Conservation (phyloP, 2,113 vertebrate species). For the Eulemur macaco region DNA sequence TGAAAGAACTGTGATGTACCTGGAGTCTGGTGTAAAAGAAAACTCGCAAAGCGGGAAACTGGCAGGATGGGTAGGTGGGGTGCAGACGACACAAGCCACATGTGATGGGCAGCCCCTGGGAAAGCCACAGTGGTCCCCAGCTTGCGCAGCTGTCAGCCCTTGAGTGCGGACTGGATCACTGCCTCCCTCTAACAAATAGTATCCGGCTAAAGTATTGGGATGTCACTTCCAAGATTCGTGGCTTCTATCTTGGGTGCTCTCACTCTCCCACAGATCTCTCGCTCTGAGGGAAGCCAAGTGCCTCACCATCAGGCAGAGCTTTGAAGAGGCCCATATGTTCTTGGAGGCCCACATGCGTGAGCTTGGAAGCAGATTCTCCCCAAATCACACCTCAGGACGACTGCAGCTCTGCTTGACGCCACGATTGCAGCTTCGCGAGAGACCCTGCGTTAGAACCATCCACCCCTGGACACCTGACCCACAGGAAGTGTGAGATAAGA, state of each 20-base stretch:
- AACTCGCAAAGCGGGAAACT: not conserved
- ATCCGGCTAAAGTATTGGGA: not conserved
- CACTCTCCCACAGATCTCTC: not conserved
- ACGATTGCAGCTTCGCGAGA: not conserved
- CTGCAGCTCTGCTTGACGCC: not conserved
- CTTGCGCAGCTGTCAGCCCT: not conserved
- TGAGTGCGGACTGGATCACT: not conserved
- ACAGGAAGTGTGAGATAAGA: not conserved
- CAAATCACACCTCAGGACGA: not conserved
- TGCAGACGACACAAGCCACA: not conserved
- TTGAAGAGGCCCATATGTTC: not conserved
- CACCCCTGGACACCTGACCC: not conserved
- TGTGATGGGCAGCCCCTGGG: not conserved
- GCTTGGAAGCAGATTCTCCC: not conserved
- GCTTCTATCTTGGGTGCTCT: not conserved
- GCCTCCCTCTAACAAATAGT: not conserved
- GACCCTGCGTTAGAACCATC: not conserved
- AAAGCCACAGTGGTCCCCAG: not conserved
- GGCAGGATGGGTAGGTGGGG: not conserved
- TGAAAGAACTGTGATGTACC: not conserved
- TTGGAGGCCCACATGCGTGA: not conserved
- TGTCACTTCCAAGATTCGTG: not conserved
- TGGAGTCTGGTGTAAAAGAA: not conserved
- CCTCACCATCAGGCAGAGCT: not conserved
- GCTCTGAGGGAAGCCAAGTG: not conserved